phyloP scores from a whole-genome alignment of 2,797 vertebrate species.

The Tragelaphus oryx region DNA sequence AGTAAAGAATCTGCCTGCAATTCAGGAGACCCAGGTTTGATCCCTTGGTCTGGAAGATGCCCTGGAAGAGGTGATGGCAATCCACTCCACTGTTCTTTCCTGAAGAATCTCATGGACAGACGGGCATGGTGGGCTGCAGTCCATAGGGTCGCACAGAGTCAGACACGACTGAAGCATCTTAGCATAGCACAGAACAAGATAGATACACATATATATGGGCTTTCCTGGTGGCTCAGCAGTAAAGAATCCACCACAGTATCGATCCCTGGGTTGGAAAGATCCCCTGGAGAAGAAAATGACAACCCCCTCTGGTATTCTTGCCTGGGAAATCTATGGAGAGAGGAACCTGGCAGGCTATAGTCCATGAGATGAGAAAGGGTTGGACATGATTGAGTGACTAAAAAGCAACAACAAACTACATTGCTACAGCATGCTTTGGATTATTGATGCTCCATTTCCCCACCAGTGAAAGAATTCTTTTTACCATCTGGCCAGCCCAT shows the following conservation, averaged over 20 bases:
- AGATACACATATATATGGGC: background rate
- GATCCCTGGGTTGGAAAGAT: background rate
- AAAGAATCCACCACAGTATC: background rate
- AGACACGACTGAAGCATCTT: background rate
- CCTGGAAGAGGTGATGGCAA: background rate
- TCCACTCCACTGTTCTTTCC: background rate
- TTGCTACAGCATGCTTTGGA: background rate
- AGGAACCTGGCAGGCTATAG: accelerated
- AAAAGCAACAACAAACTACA: background rate
- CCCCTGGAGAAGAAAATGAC: background rate
- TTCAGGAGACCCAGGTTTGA: background rate
- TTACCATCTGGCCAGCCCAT: background rate
- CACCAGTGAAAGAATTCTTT: background rate
- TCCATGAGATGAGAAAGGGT: background rate
- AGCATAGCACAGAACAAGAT: background rate
- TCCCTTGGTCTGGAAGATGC: background rate
- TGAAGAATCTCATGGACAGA: background rate
- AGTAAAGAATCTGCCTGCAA: background rate
- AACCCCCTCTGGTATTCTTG: background rate
- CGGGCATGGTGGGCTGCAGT: background rate
- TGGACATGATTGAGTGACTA: background rate
- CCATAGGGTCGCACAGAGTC: background rate
- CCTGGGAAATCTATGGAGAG: background rate
- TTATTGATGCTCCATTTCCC: background rate
- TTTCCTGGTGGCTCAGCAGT: background rate